A percentile compares a stretch with the other conserved stretches of the same genome.
phyloP scores from a whole-genome alignment of 2,888 invertebrate genomes.

The Tipula confusa region DNA sequence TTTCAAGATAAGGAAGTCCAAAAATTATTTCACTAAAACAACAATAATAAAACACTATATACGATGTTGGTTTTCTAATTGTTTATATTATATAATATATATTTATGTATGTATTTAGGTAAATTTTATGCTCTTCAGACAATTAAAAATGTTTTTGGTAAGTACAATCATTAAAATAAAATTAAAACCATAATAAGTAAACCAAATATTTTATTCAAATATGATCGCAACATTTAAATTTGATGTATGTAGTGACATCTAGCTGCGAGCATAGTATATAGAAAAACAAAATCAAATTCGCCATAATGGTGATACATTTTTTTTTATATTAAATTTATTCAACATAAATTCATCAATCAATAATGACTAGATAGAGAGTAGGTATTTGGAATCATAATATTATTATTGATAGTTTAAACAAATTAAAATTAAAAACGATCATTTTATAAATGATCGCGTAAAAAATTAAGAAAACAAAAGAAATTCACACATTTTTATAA shows the following conservation, averaged over 20 bases:
- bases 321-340: neutral
- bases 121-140: neutral
- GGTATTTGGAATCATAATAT: neutral
- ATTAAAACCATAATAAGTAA: neutral
- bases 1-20: neutral
- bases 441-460: neutral
- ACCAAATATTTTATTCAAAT: neutral
- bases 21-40: neutral
- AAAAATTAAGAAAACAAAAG: neutral
- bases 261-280: neutral
- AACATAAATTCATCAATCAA: neutral
- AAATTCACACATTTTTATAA: neutral
- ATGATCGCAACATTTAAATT: neutral
- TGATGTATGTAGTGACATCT: neutral
- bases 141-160: neutral
- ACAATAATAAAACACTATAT: neutral
- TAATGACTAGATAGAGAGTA: neutral
- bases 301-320: neutral
- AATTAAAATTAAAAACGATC: neutral
- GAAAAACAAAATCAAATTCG: neutral
- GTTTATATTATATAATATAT: conserved; percentile 3
- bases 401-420: neutral
- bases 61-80: neutral
- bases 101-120: neutral
- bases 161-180: neutral